Evolutionary conservation across 2,113 vertebrate genomes (phyloP), one percentile per base, ranked within the genome.

Genomic region (Corythoichthys haematopterus): DNA sequence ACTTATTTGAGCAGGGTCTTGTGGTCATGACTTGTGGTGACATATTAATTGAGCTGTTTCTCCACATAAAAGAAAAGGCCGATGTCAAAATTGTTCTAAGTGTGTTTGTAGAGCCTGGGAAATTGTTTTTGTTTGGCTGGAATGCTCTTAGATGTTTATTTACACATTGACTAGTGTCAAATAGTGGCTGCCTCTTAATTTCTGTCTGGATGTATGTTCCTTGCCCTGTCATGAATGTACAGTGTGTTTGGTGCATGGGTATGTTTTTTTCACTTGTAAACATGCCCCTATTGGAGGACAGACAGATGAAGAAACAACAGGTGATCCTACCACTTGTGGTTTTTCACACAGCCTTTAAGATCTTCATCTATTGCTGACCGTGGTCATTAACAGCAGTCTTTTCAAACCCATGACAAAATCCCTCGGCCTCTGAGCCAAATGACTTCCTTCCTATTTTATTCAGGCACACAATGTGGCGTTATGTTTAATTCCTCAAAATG

Each of bases 331-430:
- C 84, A 89, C 85, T 89, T 88, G 85, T 86, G 84, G 86, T 68
- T 88, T 86, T 72, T 78, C 1, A 71, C 80, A 9, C 7, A 36
- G 81, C 90, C 85, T 86, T 89, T 78, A 85, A 80, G 72, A 80
- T 88, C 85, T 55, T 83, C 90, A 88, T 92, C 85, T 89, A 92
- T 92, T 92, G 92, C 91, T 92, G 88, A 93, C 81, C 74, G 69
- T 79, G 64, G 88, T 89, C 85, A 90, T 91, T 89, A 85, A 80
- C 74, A 72, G 60, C 74, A 82, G 74, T 80, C 74, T 81, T 84
- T 73, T 83, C 83, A 86, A 82, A 86, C 10, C 88, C 88, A 88
- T 90, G 90, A 90, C 78, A 66, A 43, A 52, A 57, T 45, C 64
- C 47, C 48, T n/a, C 53, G 56, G 61, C 68, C 67, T 12, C n/a